Percentiles rank a stretch among this genome's conserved stretches.
Evolutionary conservation across 2,113 vertebrate species (phyloP).

Genomic region (Ornithorhynchus anatinus): DNA sequence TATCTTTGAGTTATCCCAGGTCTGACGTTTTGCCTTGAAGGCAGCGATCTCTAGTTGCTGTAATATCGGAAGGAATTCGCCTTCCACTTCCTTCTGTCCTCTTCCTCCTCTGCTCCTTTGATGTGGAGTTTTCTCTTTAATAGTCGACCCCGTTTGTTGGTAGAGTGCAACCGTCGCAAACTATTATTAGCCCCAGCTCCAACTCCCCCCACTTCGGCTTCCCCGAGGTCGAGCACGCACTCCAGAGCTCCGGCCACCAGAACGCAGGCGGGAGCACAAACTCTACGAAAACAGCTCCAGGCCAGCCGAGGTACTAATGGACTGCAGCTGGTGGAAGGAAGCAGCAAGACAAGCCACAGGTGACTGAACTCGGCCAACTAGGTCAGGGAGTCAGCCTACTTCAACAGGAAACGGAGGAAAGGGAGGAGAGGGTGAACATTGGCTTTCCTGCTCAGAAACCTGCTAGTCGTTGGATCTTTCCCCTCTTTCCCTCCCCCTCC

Average conservation of each 20-base stretch:
- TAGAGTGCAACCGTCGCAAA: background rate
- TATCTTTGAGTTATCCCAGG: background rate
- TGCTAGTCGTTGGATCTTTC: background rate
- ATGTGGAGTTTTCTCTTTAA: background rate
- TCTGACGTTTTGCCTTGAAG: background rate
- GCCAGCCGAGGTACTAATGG: background rate
- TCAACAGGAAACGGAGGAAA: background rate
- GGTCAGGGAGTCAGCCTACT: background rate
- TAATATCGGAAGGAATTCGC: background rate
- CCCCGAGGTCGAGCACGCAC: background rate
- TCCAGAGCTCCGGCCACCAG: background rate
- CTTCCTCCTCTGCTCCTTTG: background rate
- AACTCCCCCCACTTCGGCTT: background rate
- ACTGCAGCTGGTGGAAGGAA: background rate
- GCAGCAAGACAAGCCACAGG: background rate
- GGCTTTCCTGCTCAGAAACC: background rate
- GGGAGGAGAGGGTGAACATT: background rate
- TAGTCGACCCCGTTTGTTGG: background rate
- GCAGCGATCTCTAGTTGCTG: background rate
- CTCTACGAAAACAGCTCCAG: background rate
- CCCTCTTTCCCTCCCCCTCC: background rate
- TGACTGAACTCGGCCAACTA: background rate
- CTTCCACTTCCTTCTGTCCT: background rate
- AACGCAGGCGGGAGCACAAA: background rate
- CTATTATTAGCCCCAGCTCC: background rate